Evolutionary conservation across 2,113 vertebrate genomes (phyloP).

Genomic region (Archilochus colubris): DNA sequence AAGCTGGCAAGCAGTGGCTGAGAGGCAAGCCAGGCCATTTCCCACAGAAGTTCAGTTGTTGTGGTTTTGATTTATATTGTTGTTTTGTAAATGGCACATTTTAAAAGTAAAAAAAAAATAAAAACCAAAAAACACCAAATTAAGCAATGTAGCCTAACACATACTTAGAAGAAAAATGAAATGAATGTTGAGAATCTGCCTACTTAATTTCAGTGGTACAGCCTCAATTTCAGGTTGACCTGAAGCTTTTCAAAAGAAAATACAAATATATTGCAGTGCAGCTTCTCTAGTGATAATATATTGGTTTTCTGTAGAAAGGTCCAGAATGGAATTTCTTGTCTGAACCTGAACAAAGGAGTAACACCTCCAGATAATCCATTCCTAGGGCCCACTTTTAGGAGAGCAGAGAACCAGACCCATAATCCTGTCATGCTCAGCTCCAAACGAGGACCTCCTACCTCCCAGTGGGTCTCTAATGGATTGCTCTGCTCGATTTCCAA

Average conservation of each 20-base stretch:
- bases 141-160: not conserved
- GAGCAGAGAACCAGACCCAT: not conserved
- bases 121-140: not conserved
- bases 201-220: not conserved
- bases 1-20: constrained; percentile 18
- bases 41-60: constrained; percentile 46
- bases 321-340: constrained; percentile 27
- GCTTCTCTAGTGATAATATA: constrained; percentile 2
- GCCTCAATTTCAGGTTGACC: not conserved
- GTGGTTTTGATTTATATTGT: constrained; percentile 37
- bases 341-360: not conserved
- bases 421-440: not conserved
- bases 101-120: not conserved
- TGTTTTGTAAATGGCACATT: constrained; percentile 39
- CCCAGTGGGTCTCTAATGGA: not conserved
- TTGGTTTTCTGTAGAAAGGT: not conserved
- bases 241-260: constrained; percentile 25
- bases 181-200: not conserved
- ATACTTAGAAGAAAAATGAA: not conserved
- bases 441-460: not conserved
- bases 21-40: constrained; percentile 33
- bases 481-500: constrained; percentile 4
- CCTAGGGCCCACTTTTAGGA: not conserved
- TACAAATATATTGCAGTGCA: not conserved
- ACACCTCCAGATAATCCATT: not conserved